Evolutionary conservation across 1,140 invertebrate species (phyloP), one percentile per base, ranked within the genome.

Genomic region (Drosophila tani): DNA sequence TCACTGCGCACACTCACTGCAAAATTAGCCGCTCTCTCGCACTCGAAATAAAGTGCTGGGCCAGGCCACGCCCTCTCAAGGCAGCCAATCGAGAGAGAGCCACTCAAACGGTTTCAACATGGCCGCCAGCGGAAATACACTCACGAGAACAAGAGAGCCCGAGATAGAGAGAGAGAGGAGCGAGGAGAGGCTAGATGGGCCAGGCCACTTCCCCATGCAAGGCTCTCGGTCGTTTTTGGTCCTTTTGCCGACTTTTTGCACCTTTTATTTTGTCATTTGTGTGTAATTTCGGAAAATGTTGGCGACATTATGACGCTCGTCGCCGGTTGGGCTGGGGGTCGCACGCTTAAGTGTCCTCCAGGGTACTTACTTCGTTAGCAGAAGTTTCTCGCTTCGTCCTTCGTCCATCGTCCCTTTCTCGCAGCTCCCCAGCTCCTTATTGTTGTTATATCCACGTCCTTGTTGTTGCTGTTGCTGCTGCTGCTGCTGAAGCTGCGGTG

Each of bases 311-410:
- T 90, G 46, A 74, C 68, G 76, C 75, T 69, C 82, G 45, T 60
- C 51, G 63, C 73, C 60, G 59, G 63, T 60, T 81, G 75, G 68
- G 65, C 73, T 67, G 86, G 81, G 87, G 67, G 64, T 91, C 87
- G 79, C 75, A 78, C 87, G 83, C 87, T 92, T 92, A 92, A 92
- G 91, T 92, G 91, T 91, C 91, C 91, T 92, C 91, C 70, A 87
- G 91, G 91, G 86, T 90, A 91, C 90, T 91, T 86, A 86, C 78
- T 91, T 91, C 90, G 84, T 91, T 91, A 90, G 82, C 82, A 91
- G 84, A 91, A 91, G 81, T 88, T 91, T 91, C 68, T 80, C 79
- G 67, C 81, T 41, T 27, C 49, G 21, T 19, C 47, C 9, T 58
- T 8, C 14, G 14, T 32, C 27, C 63, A n/a, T 74, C 80, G 69